These are phyloP conservation scores for Okamejei kenojei DNA, from an alignment of 2,797 vertebrate species.

Conservation along the genomic window DNA sequence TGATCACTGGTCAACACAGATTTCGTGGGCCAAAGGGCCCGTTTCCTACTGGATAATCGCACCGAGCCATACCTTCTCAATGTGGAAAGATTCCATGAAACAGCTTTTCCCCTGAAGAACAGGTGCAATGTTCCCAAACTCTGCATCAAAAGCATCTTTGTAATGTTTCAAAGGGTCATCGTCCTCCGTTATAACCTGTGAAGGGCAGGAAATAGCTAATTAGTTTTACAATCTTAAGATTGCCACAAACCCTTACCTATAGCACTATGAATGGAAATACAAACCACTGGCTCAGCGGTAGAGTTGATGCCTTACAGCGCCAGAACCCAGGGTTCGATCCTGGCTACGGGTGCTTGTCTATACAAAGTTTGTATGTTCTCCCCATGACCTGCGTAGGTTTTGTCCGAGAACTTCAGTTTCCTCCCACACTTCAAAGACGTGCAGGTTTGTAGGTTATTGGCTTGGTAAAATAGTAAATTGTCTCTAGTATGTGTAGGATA, in stretches of 20 bases:
- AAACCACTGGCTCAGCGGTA: not conserved
- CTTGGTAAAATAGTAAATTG: too few species aligned
- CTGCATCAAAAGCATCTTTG: conserved; percentile 11
- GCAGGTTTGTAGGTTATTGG: too few species aligned
- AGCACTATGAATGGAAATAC: not conserved
- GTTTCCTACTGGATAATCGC: not conserved
- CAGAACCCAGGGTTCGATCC: too few species aligned
- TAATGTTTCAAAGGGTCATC: conserved; percentile 10
- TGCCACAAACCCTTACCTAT: not conserved
- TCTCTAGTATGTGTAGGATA: too few species aligned
- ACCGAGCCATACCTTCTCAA: conserved; percentile 55
- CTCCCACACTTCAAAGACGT: too few species aligned
- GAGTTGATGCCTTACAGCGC: too few species aligned
- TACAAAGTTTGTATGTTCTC: too few species aligned
- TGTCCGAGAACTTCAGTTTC: too few species aligned
- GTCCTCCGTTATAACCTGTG: not conserved
- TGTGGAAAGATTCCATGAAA: conserved; percentile 58
- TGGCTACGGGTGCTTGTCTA: too few species aligned
- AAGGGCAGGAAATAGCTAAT: not conserved
- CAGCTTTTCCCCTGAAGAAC: conserved; percentile 58
- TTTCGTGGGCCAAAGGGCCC: too few species aligned
- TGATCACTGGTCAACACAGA: too few species aligned
- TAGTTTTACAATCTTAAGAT: not conserved
- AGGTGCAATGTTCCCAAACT: conserved; percentile 14
- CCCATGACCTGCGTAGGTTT: too few species aligned